Evolutionary conservation across 2,113 vertebrate species (phyloP).

Genomic region (Hyla sarda): DNA sequence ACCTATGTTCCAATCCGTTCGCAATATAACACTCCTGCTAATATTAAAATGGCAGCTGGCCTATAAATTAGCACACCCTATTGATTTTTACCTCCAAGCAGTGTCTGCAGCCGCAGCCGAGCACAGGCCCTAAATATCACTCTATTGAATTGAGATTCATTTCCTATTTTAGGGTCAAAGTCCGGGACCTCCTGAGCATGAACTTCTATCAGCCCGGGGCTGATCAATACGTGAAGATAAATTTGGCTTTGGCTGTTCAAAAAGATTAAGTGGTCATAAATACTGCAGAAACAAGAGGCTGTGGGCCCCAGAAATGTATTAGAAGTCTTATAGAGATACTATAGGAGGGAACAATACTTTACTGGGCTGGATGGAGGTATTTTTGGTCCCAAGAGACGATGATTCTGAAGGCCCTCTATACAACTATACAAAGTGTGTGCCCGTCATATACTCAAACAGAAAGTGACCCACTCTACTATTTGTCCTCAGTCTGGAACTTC

Average conservation of each 20-base stretch:
- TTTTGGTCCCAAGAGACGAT: background rate
- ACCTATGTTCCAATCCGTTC: constrained; percentile 71
- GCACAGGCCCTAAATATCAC: constrained; percentile 69
- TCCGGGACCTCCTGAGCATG: constrained; percentile 79
- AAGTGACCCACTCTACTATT: background rate
- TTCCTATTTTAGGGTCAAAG: constrained; percentile 98
- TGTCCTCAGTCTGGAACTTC: too few species aligned
- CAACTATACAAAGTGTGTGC: background rate
- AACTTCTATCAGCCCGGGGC: constrained; percentile 79
- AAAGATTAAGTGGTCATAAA: constrained; percentile 87
- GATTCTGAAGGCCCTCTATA: background rate
- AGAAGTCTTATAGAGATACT: background rate
- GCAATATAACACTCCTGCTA: constrained; percentile 83
- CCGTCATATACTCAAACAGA: background rate
- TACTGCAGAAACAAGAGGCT: constrained; percentile 65
- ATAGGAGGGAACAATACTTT: background rate
- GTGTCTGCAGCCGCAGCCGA: constrained; percentile 60
- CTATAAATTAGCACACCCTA: constrained; percentile 86
- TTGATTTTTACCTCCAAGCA: constrained; percentile 75
- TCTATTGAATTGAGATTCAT: constrained; percentile 99
- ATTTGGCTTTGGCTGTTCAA: constrained; percentile 75
- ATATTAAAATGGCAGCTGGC: constrained; percentile 89
- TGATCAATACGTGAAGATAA: constrained; percentile 88
- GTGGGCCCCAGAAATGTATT: constrained; percentile 29
- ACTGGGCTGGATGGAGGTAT: background rate